These are phyloP conservation scores for Thamnaconus septentrionalis DNA, from an alignment of 2,113 vertebrate species.

Conservation along the genomic window DNA sequence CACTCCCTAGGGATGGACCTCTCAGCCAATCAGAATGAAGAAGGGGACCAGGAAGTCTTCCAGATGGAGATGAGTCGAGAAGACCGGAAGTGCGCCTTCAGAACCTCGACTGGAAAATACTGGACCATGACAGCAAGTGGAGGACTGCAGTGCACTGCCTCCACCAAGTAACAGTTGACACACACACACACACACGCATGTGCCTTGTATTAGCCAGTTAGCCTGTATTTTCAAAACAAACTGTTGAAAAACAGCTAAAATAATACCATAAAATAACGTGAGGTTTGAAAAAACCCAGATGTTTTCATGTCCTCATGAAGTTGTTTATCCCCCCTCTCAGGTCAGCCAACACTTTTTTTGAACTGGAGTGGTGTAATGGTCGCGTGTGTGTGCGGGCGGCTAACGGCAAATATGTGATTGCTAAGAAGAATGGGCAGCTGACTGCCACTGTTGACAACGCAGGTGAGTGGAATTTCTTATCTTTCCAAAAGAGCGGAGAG, in stretches of 20 bases:
- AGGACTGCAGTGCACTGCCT: constrained; percentile 90
- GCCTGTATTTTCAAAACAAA: not conserved
- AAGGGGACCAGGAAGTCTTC: constrained; percentile 95
- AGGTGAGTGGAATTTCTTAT: constrained; percentile 72
- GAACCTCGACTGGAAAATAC: constrained; percentile 92
- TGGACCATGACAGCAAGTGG: constrained; percentile 89
- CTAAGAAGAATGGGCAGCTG: constrained; percentile 96
- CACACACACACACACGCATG: not conserved
- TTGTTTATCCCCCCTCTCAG: constrained; percentile 61
- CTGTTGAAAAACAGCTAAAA: not conserved
- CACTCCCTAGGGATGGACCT: constrained; percentile 87
- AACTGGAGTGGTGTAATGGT: constrained; percentile 90
- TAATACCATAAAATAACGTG: not conserved
- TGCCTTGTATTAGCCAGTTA: no score
- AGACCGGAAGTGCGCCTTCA: constrained; percentile 92
- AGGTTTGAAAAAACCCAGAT: no score
- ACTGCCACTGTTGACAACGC: constrained; percentile 86
- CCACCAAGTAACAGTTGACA: constrained; percentile 82
- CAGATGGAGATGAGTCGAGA: constrained; percentile 94
- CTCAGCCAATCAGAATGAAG: constrained; percentile 95
- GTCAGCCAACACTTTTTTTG: constrained; percentile 88
- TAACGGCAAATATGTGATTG: constrained; percentile 90
- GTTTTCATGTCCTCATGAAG: no score
- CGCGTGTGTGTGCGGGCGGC: constrained; percentile 87
- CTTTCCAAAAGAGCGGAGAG: not conserved